Base-by-base conservation (phyloP, 2,797 vertebrate species). In the Thalassophryne amazonica region DNA sequence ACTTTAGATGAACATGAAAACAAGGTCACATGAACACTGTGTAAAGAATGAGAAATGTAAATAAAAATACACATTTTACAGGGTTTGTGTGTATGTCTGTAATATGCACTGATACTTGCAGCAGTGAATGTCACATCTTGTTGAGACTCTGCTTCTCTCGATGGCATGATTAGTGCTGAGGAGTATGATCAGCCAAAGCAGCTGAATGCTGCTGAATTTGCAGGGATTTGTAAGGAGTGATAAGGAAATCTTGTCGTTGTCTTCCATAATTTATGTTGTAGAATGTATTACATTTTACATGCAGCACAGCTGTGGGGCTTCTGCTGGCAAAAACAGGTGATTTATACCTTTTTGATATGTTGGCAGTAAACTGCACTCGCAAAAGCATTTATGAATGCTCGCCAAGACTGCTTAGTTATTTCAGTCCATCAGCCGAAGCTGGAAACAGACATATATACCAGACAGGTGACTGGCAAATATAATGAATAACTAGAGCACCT, bases 211-310 rank as follows among this genome's bases (percentile, higher is more conserved):
- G 40, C 57, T 32, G 54, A 42, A 53, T 85, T 59, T 63, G 71
- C 17, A 4, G 28, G 60, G 60, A 87, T 90, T 89, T 89, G 89
- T 81, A 76, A 75, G 60, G 56, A 68, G 47, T 52, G 77, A 87
- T 84, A 83, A 84, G 62, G 58, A 86, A 84, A 76, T 74, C 66
- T 68, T 79, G 74, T 85, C 64, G 49, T 77, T 85, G 73, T 81
- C 80, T 63, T 78, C 45, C 21, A 69, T 77, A 81, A 82, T 87
- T 83, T 82, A 87, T 88, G 74, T 69, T 50, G 68, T 68, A 34
- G 63, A 74, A 55, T 54, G 54, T 76, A 62, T 70, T 78, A 73
- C 59, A 69, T 69, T 76, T 53, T 54, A 61, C 47, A 81, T 69
- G 67, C 55, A 22, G 22, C 57, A 31, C 37, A 57, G 72, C 66